Evolutionary conservation across 2,797 vertebrate species (phyloP).

Genomic region (Artibeus jamaicensis): DNA sequence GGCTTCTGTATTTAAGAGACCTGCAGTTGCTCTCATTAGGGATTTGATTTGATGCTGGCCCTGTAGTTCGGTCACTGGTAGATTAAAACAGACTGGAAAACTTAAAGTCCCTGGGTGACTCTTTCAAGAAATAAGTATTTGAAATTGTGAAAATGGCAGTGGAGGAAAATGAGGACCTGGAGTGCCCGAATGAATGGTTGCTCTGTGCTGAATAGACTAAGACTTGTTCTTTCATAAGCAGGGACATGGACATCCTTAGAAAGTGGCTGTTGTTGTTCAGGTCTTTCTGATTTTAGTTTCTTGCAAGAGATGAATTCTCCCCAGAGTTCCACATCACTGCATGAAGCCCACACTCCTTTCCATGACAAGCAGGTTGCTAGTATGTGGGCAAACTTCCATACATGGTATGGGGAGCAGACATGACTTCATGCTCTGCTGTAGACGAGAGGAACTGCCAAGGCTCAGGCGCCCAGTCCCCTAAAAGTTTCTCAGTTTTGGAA

Average conservation of each 20-base stretch:
- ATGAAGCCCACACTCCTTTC: constrained; percentile 28
- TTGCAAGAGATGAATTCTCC: neutral
- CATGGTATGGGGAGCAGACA: constrained; percentile 69
- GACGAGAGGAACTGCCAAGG: constrained; percentile 69
- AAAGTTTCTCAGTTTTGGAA: constrained; percentile 53
- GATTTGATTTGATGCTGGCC: neutral
- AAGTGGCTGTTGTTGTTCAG: neutral
- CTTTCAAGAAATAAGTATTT: neutral
- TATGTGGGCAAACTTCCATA: constrained; percentile 71
- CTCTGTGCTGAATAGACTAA: neutral
- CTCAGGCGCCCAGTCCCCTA: constrained; percentile 37
- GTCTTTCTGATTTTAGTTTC: neutral
- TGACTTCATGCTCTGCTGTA: constrained; percentile 72
- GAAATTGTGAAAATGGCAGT: neutral
- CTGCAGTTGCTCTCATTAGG: neutral
- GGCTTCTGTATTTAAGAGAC: neutral
- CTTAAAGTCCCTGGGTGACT: neutral
- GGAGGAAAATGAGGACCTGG: neutral
- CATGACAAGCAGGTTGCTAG: constrained; percentile 62
- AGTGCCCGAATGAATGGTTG: neutral
- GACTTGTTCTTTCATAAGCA: neutral
- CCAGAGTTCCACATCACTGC: neutral
- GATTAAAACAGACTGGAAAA: neutral
- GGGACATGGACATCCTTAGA: neutral
- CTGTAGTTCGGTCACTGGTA: neutral